These are phyloP conservation scores for Hypanus sabinus DNA, from an alignment of 2,113 vertebrate genomes.

Conservation along the genomic window DNA sequence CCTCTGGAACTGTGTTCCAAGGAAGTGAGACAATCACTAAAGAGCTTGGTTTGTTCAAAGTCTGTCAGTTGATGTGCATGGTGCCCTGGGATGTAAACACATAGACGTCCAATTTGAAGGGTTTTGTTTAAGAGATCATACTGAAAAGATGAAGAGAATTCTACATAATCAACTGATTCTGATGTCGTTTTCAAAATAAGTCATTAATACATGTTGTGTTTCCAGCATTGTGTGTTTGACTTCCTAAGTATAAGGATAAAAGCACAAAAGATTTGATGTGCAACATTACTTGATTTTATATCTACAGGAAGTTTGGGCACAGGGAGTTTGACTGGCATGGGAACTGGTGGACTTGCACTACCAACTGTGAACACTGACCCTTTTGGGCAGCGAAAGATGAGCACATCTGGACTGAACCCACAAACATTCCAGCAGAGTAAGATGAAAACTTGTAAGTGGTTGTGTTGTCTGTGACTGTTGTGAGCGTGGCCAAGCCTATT, in stretches of 20 bases:
- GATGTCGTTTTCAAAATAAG: not conserved
- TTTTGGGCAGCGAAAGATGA: constrained; percentile 92
- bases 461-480: constrained; percentile 82
- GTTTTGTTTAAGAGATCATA: not conserved
- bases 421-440: constrained; percentile 99
- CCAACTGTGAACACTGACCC: constrained; percentile 82
- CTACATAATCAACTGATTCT: not conserved
- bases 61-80: not conserved
- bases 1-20: not conserved
- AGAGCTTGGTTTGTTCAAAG: not conserved
- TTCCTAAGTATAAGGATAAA: not conserved
- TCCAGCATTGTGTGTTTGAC: not conserved
- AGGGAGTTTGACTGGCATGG: constrained; percentile 78
- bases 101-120: not conserved
- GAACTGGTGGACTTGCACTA: constrained; percentile 80
- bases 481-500: constrained; percentile 51
- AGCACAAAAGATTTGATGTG: not conserved
- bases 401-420: constrained; percentile 92
- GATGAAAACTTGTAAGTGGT: constrained; percentile 94
- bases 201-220: not conserved
- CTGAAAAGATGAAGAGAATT: not conserved
- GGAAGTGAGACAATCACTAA: not conserved
- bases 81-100: not conserved
- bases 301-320: constrained; percentile 76
- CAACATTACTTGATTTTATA: constrained; percentile 39